A percentile compares a stretch with the other conserved stretches of the same genome.
These are phyloP conservation scores for Microplitis mediator DNA, from an alignment of 1,140 invertebrate genomes.

Conservation along the genomic window DNA sequence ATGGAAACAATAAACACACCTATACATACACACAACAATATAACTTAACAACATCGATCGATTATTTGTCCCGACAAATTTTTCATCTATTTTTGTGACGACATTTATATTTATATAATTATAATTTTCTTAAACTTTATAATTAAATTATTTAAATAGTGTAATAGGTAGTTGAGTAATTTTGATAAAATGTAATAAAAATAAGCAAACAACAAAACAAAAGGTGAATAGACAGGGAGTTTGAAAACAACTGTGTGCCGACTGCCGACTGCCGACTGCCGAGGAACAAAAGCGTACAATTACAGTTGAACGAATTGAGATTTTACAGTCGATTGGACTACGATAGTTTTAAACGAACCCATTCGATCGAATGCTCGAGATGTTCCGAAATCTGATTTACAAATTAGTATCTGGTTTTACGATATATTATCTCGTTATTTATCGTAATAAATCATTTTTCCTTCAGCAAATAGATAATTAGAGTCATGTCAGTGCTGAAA, in stretches of 20 bases:
- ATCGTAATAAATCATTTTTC: no score
- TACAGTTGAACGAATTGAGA: constrained; percentile 15
- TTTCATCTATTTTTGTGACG: no score
- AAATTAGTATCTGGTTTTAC: neutral
- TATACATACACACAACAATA: no score
- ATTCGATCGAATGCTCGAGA: neutral
- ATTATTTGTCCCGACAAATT: no score
- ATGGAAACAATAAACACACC: no score
- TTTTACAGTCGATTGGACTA: constrained; percentile 25
- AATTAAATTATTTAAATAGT: no score
- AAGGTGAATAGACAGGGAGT: neutral
- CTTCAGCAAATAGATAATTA: no score
- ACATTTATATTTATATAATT: no score
- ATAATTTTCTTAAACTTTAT: no score
- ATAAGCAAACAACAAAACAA: neutral
- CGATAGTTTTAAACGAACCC: constrained; percentile 22
- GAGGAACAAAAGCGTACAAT: constrained; percentile 18
- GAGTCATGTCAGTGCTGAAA: no score
- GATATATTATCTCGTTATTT: neutral
- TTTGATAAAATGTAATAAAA: neutral
- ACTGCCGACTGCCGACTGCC: no score
- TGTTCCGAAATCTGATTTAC: neutral
- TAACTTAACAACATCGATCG: no score
- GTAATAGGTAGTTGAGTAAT: neutral
- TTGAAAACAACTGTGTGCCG: neutral